Percentiles rank a stretch among this genome's conserved stretches.
These are phyloP conservation scores for Physocephala rufipes DNA, from an alignment of 2,888 invertebrate species.

Conservation along the genomic window DNA sequence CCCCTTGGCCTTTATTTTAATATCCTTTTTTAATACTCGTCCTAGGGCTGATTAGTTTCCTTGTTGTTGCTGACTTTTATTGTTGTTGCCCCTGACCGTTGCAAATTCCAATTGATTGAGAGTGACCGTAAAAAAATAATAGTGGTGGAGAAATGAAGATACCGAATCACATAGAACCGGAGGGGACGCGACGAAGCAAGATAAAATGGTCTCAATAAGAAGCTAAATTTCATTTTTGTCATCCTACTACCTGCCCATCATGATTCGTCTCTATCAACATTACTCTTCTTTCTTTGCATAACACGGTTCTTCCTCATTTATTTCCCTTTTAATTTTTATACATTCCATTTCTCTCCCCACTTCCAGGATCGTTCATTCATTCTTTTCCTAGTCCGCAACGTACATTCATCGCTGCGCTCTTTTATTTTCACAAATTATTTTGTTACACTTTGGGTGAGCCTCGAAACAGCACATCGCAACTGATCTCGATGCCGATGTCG, in stretches of 20 bases:
- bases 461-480: constrained; percentile 16
- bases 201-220: neutral
- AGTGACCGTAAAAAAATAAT: neutral
- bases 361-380: neutral
- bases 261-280: neutral
- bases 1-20: neutral
- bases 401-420: neutral
- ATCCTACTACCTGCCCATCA: neutral
- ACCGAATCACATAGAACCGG: no score
- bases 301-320: neutral
- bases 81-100: neutral
- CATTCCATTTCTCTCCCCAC: neutral
- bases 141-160: no score
- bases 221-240: neutral
- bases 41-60: neutral
- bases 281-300: neutral
- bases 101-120: neutral
- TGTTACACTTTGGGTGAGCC: constrained; percentile 54
- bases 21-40: neutral
- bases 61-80: neutral
- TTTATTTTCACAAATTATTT: constrained; percentile 56
- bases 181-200: no score
- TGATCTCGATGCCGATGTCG: no score
- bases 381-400: neutral
- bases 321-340: neutral